Base-by-base conservation (phyloP, 2,797 vertebrate species). In the Acipenser oxyrinchus region DNA sequence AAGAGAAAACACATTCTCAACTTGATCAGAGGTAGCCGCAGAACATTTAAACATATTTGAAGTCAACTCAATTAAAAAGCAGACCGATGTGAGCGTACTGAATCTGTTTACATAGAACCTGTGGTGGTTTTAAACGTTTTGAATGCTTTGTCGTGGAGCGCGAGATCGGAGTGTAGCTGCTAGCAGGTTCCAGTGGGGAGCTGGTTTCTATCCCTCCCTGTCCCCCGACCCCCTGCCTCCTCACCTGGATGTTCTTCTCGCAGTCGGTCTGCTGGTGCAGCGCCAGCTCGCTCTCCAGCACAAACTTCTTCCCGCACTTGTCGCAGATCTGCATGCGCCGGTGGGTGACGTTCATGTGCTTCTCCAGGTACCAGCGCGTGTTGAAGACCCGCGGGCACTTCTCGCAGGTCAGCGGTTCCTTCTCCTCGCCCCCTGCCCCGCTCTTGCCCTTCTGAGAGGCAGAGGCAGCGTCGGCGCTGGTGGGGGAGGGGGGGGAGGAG, bases 211-310 rank as follows among this genome's bases (percentile, higher is more conserved):
- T 4, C 37, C 37, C 37, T 37, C 37, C 37, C 23, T 37, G 23
- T 37, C 15, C 23, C 23, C 23, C 23, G 23, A 37, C 23, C 23
- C 23, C 4, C 23, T 48, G 6, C 60, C 76, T 66, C 86, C 87
- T 89, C 90, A 99, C 97, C 96, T 99, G 96, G 79, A 99, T 99
- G 84, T 97, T 98, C 88, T 96, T 99, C 84, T 99, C 97, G 76
- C 97, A 99, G 88, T 99, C 97, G 1, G 97, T 99, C 87, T 99
- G 97, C 88, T 98, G 96, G 85, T 99, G 97, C 76, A 99, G 91
- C 72, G 94, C 94, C 87, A 99, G 91, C 87, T 99, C 97, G 70
- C 95, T 98, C 89, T 99, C 97, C 81, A 98, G 88, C 75, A 98
- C 95, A 80, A 98, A 99, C 85, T 98, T 98, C 85, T 99, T 99